Base-by-base conservation (phyloP, 37 sponge, comb jelly and placozoan genomes). In the Oopsacas minuta region DNA sequence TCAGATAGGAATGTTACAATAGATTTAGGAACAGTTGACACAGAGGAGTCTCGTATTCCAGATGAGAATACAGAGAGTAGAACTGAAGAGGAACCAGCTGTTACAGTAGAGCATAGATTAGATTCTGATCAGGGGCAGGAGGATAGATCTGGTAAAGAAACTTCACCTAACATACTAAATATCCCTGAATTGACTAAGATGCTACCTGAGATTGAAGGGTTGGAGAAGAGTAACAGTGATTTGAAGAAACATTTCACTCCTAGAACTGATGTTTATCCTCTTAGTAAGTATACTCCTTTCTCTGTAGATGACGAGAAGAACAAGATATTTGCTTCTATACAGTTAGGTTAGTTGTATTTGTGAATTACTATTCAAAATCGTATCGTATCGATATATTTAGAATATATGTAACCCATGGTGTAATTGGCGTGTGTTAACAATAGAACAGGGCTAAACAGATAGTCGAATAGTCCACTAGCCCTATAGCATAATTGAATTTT, bases 221-320 rank as follows among this genome's bases (percentile, higher is more conserved):
- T 61, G 1, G 75, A 61, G 1, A 61, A 61, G 75, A 25, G 32
- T 10, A 5, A 34, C 5, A 25, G 20, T 3, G 75, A n/a, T 3
- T 34, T 25, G 28, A n/a, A 12, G 30, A 61, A 61, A 12, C 75
- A n/a, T 5, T 61, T 61, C 30, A 61, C 32, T n/a, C 75, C 75
- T 3, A 61, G 28, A 25, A 25, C 75, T 12, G 75, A 61, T 3
- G 1, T 34, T 61, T 61, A 61, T 61, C 75, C 75, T 25, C 75
- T 61, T 3, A 25, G 7, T n/a, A 61, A 61, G 75, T 61, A 61
- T 12, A n/a, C 75, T 5, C 75, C 75, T 3, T 61, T 61, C 30
- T 61, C 75, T 61, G 75, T 61, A 32, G 75, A 61, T 12, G 75
- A 61, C 28, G 75, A 61, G 75, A 61, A 61, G 30, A 61, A 61